Percentiles rank a stretch among this genome's conserved stretches.
Conservation (phyloP, 2,113 vertebrate genomes). For the Blennius ocellaris region DNA sequence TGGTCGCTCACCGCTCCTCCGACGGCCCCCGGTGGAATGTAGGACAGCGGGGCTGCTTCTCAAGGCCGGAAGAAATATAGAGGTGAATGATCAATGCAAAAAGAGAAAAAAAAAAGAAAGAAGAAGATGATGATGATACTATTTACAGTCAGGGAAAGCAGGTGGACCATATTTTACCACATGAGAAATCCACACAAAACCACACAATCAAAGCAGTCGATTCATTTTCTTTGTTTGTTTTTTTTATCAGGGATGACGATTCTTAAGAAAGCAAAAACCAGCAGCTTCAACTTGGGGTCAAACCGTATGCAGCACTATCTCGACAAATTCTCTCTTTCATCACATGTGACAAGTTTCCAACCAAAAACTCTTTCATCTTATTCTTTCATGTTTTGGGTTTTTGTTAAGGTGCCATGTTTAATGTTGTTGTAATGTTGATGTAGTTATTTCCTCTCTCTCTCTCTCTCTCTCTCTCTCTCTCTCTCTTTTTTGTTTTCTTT, state of each 20-base stretch:
- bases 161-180: slow-evolving; percentile 54
- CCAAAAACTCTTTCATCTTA: slow-evolving; percentile 76
- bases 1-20: slow-evolving; percentile 23
- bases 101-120: slow-evolving; percentile 51
- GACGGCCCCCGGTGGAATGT: slow-evolving; percentile 52
- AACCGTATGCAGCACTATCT: slow-evolving; percentile 59
- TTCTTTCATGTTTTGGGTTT: slow-evolving; percentile 38
- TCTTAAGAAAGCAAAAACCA: slow-evolving; percentile 78
- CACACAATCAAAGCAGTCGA: slow-evolving; percentile 37
- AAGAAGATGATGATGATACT: too few relatives aligned
- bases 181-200: slow-evolving; percentile 18
- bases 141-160: slow-evolving; percentile 63
- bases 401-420: slow-evolving; percentile 69
- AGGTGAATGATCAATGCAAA: slow-evolving; percentile 73
- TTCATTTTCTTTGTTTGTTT: slow-evolving; percentile 56
- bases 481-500: neutral
- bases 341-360: slow-evolving; percentile 71
- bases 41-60: slow-evolving; percentile 8
- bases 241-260: slow-evolving; percentile 79
- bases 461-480: too few relatives aligned
- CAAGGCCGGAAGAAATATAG: neutral
- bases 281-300: slow-evolving; percentile 68
- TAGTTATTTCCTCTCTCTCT: slow-evolving; percentile 10
- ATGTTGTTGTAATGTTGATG: slow-evolving; percentile 36
- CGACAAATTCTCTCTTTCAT: slow-evolving; percentile 48